Evolutionary conservation across 2,797 vertebrate species (phyloP).

Genomic region (Phrynocephalus forsythii): DNA sequence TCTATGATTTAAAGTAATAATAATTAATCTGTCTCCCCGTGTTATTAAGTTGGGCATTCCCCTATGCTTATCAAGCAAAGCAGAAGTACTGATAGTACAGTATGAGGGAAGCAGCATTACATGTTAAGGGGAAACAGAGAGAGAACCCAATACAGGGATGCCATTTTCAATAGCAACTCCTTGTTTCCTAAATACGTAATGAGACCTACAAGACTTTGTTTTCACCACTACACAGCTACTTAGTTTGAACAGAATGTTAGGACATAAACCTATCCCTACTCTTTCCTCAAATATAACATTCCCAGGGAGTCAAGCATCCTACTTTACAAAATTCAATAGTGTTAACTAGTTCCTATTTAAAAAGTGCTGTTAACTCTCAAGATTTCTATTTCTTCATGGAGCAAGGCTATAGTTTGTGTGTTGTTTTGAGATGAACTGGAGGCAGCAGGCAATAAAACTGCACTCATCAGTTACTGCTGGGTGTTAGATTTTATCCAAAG

Average conservation of each 20-base stretch:
- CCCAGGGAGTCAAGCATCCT: neutral
- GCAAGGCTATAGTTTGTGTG: neutral
- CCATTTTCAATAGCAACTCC: neutral
- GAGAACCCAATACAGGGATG: neutral
- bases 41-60: neutral
- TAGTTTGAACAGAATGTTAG: neutral
- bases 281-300: neutral
- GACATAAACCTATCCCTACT: neutral
- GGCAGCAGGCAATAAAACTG: neutral
- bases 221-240: neutral
- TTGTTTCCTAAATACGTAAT: neutral
- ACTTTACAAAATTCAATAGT: neutral
- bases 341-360: no score
- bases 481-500: neutral
- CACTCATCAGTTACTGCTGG: neutral
- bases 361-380: no score
- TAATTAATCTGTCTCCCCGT: neutral
- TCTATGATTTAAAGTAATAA: neutral
- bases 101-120: neutral
- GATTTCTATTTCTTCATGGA: no score
- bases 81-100: neutral
- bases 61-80: no score
- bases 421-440: neutral
- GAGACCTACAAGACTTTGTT: neutral
- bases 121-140: neutral